Percentiles rank a stretch among this genome's conserved stretches.
Conservation (phyloP, 1,140 invertebrate genomes). For the Cydia strobilella region DNA sequence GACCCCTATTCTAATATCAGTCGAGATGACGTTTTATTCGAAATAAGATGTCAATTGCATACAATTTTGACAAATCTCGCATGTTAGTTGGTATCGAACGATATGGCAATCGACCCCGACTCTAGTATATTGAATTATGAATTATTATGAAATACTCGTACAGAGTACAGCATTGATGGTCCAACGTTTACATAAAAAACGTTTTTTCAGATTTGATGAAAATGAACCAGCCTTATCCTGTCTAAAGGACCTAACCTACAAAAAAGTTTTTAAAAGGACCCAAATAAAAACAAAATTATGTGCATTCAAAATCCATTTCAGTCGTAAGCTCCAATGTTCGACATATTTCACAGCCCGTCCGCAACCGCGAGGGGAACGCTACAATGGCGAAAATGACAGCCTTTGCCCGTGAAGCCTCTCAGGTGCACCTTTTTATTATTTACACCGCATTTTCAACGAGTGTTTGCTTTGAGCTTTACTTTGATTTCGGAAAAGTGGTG, state of each 20-base stretch:
- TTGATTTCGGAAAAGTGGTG: conserved; percentile 74
- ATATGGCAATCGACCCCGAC: too few species aligned
- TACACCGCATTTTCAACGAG: conserved; percentile 78
- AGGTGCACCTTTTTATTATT: conserved; percentile 77
- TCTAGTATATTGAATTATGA: too few species aligned
- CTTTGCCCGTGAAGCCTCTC: conserved; percentile 55
- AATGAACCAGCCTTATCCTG: neutral
- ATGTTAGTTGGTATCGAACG: too few species aligned
- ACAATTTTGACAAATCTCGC: too few species aligned
- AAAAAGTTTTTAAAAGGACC: neutral
- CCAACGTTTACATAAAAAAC: too few species aligned
- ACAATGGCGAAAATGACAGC: conserved; percentile 73
- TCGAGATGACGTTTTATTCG: too few species aligned
- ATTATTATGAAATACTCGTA: too few species aligned
- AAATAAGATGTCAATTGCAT: too few species aligned
- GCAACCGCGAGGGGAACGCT: conserved; percentile 61
- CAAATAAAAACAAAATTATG: conserved; percentile 43
- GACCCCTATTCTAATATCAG: too few species aligned
- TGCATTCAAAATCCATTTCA: conserved; percentile 46
- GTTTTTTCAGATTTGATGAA: too few species aligned
- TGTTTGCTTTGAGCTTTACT: conserved; percentile 76
- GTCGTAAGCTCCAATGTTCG: conserved; percentile 50
- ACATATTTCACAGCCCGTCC: conserved; percentile 57
- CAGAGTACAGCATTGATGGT: too few species aligned
- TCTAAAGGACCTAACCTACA: neutral